phyloP scores from a whole-genome alignment of 64 coral and sea anemone genomes.

The Porites australiensis region DNA sequence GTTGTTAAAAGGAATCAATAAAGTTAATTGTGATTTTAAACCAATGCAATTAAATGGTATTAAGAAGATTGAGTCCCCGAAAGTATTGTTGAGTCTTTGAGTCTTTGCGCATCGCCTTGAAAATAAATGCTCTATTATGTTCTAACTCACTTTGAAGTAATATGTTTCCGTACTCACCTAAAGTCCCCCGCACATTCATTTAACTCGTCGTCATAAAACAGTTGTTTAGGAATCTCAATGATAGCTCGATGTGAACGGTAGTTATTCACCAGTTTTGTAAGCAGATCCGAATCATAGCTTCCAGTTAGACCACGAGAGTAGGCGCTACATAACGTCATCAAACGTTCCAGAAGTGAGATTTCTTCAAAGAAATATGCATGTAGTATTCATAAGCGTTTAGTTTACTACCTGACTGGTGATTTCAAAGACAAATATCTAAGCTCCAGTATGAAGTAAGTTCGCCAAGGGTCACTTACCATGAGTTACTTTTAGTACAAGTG shows the following conservation, averaged over 20 bases:
- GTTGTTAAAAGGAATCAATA: too few species aligned
- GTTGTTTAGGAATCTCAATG: slow-evolving; percentile 81
- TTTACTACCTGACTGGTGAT: background rate
- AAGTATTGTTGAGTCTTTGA: too few species aligned
- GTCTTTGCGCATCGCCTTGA: too few species aligned
- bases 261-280: slow-evolving; percentile 77
- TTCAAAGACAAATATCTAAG: too few species aligned
- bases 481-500: too few species aligned
- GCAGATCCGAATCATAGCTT: slow-evolving; percentile 24
- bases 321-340: slow-evolving; percentile 61
- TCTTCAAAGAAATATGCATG: slow-evolving; percentile 3
- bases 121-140: too few species aligned
- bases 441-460: too few species aligned
- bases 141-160: background rate
- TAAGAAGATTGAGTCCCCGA: too few species aligned
- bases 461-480: too few species aligned
- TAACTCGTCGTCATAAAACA: slow-evolving; percentile 81
- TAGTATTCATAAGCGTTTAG: background rate
- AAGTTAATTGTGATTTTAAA: too few species aligned
- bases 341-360: slow-evolving; percentile 64
- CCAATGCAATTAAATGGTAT: too few species aligned
- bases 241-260: slow-evolving; percentile 73
- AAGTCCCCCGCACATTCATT: slow-evolving; percentile 86
- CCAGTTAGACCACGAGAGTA: slow-evolving; percentile 38
- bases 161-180: background rate